Base-by-base conservation (phyloP, 2,113 vertebrate species). In the Montifringilla adamsi region DNA sequence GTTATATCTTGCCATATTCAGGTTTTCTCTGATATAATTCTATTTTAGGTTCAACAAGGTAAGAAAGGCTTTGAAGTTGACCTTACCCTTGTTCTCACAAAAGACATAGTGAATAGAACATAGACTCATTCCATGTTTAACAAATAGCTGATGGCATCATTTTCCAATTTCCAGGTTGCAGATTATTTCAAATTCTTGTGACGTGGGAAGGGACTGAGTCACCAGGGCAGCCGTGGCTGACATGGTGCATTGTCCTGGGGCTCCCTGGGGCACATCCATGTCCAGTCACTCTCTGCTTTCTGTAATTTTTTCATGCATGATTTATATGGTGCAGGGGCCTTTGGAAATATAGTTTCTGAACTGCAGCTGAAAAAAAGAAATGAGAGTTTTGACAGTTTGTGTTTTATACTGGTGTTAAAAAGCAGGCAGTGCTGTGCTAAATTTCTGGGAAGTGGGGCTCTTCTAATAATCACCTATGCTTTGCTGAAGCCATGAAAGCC, bases 241-340 rank as follows among this genome's bases (percentile, higher is more conserved):
- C 20, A 3, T 27, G 31, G 6, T 39, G 67, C 26, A 70, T 11
- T 46, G 56, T 64, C 63, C 62, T 59, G 63, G 11, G 7, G 13
- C 28, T 89, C 28, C 62, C 23, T 1, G 0, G 26, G n/a, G 13
- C 23, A 33, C 30, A 3, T 24, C 11, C 0, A 0, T 13, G 62
- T 12, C 66, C 33, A 12, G 35, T 23, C 62, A 37, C 31, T 28
- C 27, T 73, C n/a, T 30, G 44, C 41, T 72, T 39, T 68, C 35
- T 67, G 2, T 28, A 10, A 37, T 22, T 56, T 66, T 66, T 79
- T 37, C 30, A 41, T 74, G 46, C 6, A 31, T 56, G 16, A 74
- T 62, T 84, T 91, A 27, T 33, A 10, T 11, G 26, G 19, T 46
- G 8, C 22, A 47, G 10, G 3, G 20, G 3, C 13, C 27, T 69